A percentile compares a stretch with the other conserved stretches of the same genome.
phyloP scores from a whole-genome alignment of 1,140 invertebrate species.

The Neomicropteryx cornuta region DNA sequence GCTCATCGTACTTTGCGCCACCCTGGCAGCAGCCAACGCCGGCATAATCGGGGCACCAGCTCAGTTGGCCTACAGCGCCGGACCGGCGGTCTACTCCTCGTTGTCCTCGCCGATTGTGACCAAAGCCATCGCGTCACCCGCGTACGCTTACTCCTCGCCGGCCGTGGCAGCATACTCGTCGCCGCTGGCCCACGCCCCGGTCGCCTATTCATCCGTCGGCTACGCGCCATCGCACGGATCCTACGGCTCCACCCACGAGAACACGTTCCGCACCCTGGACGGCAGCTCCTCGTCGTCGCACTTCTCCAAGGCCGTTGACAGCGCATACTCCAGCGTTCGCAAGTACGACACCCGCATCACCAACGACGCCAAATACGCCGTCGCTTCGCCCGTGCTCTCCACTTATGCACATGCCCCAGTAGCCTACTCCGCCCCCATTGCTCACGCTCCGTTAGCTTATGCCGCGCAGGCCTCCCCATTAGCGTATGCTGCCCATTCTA shows the following conservation, averaged over 20 bases:
- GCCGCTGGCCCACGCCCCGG: conserved; percentile 12
- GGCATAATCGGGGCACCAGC: conserved; percentile 21
- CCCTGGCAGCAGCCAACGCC: conserved; percentile 30
- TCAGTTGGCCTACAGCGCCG: conserved; percentile 10
- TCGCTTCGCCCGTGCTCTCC: conserved; percentile 20
- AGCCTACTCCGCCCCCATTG: conserved; percentile 12
- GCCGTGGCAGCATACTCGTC: conserved; percentile 5
- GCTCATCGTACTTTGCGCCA: conserved; percentile 33
- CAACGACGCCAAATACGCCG: conserved; percentile 39
- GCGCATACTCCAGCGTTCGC: conserved; percentile 49
- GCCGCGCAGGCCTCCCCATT: conserved; percentile 16
- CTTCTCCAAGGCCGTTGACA: conserved; percentile 49
- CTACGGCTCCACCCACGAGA: conserved; percentile 42
- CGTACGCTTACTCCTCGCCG: conserved; percentile 4
- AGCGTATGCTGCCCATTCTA: conserved; percentile 15
- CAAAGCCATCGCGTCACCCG: conserved; percentile 13
- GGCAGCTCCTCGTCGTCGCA: conserved; percentile 43
- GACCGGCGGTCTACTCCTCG: conserved; percentile 10
- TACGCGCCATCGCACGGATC: conserved; percentile 30
- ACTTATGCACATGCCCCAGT: conserved; percentile 16
- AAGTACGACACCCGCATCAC: conserved; percentile 48
- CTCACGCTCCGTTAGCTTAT: conserved; percentile 7
- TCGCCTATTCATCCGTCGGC: conserved; percentile 16
- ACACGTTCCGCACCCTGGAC: conserved; percentile 41
- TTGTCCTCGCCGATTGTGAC: conserved; percentile 15